These are phyloP conservation scores for Picathartes gymnocephalus DNA, from an alignment of 2,113 vertebrate genomes.

Conservation along the genomic window DNA sequence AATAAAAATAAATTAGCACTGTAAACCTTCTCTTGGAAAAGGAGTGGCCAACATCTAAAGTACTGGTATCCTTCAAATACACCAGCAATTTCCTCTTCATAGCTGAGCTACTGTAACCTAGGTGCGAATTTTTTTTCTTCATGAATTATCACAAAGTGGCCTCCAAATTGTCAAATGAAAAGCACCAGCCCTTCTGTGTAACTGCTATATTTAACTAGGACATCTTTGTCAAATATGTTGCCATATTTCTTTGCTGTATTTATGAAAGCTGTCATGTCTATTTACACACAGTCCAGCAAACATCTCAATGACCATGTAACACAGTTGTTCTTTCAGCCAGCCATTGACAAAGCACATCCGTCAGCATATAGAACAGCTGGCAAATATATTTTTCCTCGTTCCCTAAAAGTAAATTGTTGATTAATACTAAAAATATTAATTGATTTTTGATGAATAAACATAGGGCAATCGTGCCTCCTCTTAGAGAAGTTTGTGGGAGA, in stretches of 20 bases:
- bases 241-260: neutral
- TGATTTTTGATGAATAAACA: neutral
- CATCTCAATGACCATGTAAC: neutral
- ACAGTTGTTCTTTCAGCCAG: neutral
- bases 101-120: neutral
- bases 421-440: neutral
- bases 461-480: fast-evolving
- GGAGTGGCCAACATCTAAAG: neutral
- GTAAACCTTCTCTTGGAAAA: neutral
- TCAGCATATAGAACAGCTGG: neutral
- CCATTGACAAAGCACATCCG: neutral
- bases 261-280: neutral
- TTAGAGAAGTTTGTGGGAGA: neutral
- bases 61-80: neutral
- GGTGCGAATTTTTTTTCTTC: neutral
- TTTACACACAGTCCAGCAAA: neutral
- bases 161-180: neutral
- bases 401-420: neutral
- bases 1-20: neutral
- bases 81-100: neutral
- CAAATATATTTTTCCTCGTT: neutral
- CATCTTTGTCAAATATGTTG: neutral
- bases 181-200: neutral
- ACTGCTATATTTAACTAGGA: neutral
- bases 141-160: neutral